Evolutionary conservation across 2,797 vertebrate genomes (phyloP).

Genomic region (Pseudomugil tenellus): DNA sequence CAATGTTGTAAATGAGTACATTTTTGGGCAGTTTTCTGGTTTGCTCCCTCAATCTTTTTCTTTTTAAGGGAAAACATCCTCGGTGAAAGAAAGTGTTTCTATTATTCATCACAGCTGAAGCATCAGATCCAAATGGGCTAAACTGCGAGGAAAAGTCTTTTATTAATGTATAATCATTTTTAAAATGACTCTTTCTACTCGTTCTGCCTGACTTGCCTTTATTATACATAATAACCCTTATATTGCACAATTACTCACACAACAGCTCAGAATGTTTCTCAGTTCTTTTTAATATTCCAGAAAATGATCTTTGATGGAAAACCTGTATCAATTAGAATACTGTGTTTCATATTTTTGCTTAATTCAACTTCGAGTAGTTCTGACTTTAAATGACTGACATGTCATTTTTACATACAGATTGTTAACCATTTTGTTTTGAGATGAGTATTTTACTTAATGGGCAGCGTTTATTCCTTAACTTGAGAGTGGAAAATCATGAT

Average conservation of each 20-base stretch:
- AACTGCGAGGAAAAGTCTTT: slow-evolving; percentile 50
- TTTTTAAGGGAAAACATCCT: background rate
- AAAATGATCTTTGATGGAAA: background rate
- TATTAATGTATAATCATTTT: slow-evolving; percentile 62
- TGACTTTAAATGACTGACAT: background rate
- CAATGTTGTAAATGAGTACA: too few species aligned
- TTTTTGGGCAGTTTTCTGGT: background rate
- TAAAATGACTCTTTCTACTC: slow-evolving; percentile 27
- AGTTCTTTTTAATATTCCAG: background rate
- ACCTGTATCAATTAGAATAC: too few species aligned
- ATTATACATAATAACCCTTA: background rate
- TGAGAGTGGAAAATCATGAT: too few species aligned
- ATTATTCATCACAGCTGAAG: slow-evolving; percentile 65
- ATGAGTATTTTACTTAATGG: too few species aligned
- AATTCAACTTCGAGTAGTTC: background rate
- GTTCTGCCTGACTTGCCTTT: background rate
- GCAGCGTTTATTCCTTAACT: too few species aligned
- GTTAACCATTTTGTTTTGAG: too few species aligned
- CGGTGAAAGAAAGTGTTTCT: slow-evolving; percentile 28
- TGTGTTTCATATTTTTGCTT: background rate
- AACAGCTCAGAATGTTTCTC: background rate
- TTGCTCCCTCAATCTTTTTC: background rate
- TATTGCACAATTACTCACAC: background rate
- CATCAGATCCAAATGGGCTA: slow-evolving; percentile 40
- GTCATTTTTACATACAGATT: too few species aligned